Conservation (phyloP, 2,113 vertebrate genomes). For the Malurus melanocephalus region DNA sequence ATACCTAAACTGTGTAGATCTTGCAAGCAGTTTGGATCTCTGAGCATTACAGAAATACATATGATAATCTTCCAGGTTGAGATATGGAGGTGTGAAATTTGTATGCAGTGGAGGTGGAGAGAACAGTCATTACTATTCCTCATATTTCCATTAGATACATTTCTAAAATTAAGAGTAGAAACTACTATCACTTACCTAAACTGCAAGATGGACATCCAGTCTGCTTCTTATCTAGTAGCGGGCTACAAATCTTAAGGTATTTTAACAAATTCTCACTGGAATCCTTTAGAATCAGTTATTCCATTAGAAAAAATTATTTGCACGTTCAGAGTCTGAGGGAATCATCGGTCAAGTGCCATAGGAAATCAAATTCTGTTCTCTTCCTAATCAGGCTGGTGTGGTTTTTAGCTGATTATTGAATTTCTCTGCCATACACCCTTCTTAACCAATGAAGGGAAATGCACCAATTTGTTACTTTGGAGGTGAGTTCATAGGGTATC, state of each 20-base stretch:
- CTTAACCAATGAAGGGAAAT: not conserved
- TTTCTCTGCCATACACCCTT: not conserved
- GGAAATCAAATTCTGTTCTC: not conserved
- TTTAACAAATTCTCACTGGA: not conserved
- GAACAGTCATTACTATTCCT: not conserved
- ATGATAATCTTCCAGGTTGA: not conserved
- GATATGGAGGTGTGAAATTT: not conserved
- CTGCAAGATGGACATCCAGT: not conserved
- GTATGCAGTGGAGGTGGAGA: not conserved
- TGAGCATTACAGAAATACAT: not conserved
- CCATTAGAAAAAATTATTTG: not conserved
- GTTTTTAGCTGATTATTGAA: not conserved
- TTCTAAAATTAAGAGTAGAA: not conserved
- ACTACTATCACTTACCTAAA: not conserved
- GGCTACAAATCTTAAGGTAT: not conserved
- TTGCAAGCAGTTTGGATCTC: not conserved
- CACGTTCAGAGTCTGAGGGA: not conserved
- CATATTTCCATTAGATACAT: not conserved
- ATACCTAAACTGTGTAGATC: not conserved
- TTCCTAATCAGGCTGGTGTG: not conserved
- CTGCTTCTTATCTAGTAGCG: not conserved
- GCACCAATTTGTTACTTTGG: not conserved
- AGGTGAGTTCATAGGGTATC: not conserved
- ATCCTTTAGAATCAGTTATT: not conserved
- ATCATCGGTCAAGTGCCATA: fast-evolving